A percentile compares a stretch with the other conserved stretches of the same genome.
phyloP scores from a whole-genome alignment of 2,797 vertebrate species.

The Pristis pectinata region DNA sequence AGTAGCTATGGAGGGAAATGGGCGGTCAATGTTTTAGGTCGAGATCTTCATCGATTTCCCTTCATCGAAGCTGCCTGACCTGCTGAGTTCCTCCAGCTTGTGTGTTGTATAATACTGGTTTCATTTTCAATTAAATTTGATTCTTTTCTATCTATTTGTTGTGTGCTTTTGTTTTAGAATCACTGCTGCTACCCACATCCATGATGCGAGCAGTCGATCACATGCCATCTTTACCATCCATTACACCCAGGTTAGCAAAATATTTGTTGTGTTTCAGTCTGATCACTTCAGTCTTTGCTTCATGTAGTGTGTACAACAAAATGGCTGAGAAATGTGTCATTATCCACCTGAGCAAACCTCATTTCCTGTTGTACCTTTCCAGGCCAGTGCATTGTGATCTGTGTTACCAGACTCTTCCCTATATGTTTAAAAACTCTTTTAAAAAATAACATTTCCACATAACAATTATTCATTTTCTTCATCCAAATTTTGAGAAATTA shows the following conservation, averaged over 20 bases:
- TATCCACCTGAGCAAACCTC: not conserved
- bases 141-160: not conserved
- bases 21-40: too few relatives aligned
- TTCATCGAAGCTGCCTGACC: too few relatives aligned
- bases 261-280: slow-evolving; percentile 40
- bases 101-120: slow-evolving; percentile 12
- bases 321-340: not conserved
- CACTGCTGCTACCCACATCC: slow-evolving; percentile 89
- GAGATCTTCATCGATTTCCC: too few relatives aligned
- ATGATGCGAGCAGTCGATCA: slow-evolving; percentile 94
- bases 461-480: not conserved
- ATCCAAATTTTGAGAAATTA: too few relatives aligned
- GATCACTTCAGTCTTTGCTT: slow-evolving; percentile 25
- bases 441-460: not conserved
- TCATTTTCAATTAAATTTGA: not conserved
- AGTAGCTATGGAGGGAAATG: too few relatives aligned
- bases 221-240: slow-evolving; percentile 96
- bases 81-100: too few relatives aligned
- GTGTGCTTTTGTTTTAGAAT: slow-evolving; percentile 58
- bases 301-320: not conserved
- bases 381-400: not conserved
- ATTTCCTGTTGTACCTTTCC: not conserved
- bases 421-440: not conserved
- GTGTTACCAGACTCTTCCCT: not conserved
- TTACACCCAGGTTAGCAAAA: slow-evolving; percentile 78